Conservation (phyloP, 2,797 vertebrate species). For the Numenius phaeopus region DNA sequence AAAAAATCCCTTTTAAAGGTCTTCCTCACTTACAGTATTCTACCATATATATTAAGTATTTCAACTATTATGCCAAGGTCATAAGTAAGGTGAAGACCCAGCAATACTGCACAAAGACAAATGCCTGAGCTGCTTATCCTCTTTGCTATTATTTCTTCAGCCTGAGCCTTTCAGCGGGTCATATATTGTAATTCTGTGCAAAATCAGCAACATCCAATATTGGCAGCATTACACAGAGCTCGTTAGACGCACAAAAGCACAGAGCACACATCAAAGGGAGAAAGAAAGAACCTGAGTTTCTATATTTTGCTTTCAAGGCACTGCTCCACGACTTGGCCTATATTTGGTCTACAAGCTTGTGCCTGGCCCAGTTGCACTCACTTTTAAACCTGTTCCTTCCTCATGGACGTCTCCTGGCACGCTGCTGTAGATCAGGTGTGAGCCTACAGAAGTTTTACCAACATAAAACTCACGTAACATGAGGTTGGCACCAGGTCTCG, state of each 20-base stretch:
- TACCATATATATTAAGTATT: neutral
- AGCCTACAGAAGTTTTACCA: neutral
- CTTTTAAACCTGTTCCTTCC: neutral
- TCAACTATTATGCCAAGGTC: neutral
- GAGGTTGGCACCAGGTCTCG: neutral
- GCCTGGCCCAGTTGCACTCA: neutral
- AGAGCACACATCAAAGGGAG: slow-evolving; percentile 56
- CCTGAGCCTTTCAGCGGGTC: slow-evolving; percentile 7
- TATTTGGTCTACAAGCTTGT: slow-evolving; percentile 25
- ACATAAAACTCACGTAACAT: rapidly evolving
- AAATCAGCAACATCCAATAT: slow-evolving; percentile 53
- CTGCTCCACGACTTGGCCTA: slow-evolving; percentile 43
- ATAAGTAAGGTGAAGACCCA: neutral
- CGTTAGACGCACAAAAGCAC: slow-evolving; percentile 56
- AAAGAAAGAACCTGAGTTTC: slow-evolving; percentile 40
- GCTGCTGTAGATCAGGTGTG: neutral
- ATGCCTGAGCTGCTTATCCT: slow-evolving; percentile 18
- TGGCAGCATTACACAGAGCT: slow-evolving; percentile 50
- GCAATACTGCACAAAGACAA: neutral
- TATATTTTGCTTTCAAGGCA: slow-evolving; percentile 10
- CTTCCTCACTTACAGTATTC: neutral
- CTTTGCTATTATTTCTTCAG: slow-evolving; percentile 17
- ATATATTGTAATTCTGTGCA: slow-evolving; percentile 26
- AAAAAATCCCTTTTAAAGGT: neutral
- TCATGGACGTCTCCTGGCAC: neutral